Percentiles rank a stretch among this genome's conserved stretches.
Conservation (phyloP, 1,140 invertebrate species). For the Ips nitidus region DNA sequence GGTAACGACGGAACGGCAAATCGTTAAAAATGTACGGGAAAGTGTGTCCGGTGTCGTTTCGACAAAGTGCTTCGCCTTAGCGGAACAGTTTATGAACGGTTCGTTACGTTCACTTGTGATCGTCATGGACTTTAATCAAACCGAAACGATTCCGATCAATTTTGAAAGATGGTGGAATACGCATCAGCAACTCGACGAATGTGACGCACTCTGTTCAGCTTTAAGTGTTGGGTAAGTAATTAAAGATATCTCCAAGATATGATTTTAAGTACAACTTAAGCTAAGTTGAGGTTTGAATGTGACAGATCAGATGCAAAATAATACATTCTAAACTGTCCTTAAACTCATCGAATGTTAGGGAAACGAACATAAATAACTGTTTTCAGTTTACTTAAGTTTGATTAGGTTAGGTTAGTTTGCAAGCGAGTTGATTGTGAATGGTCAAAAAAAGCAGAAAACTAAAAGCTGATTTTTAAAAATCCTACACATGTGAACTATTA, state of each 20-base stretch:
- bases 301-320: no score
- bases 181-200: constrained; percentile 48
- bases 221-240: no score
- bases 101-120: constrained; percentile 42
- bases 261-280: no score
- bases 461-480: no score
- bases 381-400: no score
- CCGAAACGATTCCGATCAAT: constrained; percentile 39
- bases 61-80: constrained; percentile 35
- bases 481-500: no score
- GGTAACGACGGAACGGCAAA: constrained; percentile 31
- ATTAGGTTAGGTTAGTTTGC: no score
- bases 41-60: constrained; percentile 4
- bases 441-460: no score
- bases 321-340: constrained; percentile 16
- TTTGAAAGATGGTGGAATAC: constrained; percentile 48
- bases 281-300: no score
- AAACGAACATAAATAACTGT: not conserved
- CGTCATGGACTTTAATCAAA: constrained; percentile 35
- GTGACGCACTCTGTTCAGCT: constrained; percentile 38
- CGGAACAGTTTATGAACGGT: constrained; percentile 40
- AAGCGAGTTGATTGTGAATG: no score
- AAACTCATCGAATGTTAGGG: not conserved
- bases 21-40: constrained; percentile 35
- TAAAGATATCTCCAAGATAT: no score